Evolutionary conservation across 2,888 invertebrate species (phyloP).

Genomic region (Bembecia ichneumoniformis): DNA sequence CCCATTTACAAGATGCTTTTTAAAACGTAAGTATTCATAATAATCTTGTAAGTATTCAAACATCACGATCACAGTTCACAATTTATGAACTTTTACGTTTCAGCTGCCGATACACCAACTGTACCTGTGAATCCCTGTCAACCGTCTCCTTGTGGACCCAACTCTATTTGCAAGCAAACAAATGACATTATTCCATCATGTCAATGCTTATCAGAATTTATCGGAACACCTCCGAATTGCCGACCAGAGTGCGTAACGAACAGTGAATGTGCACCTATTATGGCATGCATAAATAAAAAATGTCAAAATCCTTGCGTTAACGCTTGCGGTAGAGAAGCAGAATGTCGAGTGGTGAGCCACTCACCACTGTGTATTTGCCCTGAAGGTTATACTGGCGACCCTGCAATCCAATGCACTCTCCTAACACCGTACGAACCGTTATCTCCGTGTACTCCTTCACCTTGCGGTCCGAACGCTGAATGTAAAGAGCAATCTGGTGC

Average conservation of each 20-base stretch:
- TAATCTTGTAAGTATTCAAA: neutral
- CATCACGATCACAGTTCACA: neutral
- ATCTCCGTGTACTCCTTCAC: slow-evolving; percentile 74
- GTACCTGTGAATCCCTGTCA: slow-evolving; percentile 74
- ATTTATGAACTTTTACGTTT: slow-evolving; percentile 13
- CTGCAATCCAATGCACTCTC: slow-evolving; percentile 75
- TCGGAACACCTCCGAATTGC: slow-evolving; percentile 80
- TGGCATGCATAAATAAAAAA: slow-evolving; percentile 82
- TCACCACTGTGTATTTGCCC: slow-evolving; percentile 80
- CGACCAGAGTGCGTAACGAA: slow-evolving; percentile 82
- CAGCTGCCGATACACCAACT: slow-evolving; percentile 38
- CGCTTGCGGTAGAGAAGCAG: slow-evolving; percentile 81
- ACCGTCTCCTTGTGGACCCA: slow-evolving; percentile 84
- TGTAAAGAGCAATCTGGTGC: slow-evolving; percentile 73
- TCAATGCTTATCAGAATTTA: slow-evolving; percentile 77
- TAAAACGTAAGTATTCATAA: slow-evolving; percentile 50
- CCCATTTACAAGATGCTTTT: slow-evolving; percentile 75
- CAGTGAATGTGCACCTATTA: slow-evolving; percentile 77
- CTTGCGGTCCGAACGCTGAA: slow-evolving; percentile 76
- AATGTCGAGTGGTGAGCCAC: slow-evolving; percentile 83
- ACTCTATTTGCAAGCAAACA: slow-evolving; percentile 74
- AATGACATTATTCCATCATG: slow-evolving; percentile 76
- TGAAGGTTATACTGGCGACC: slow-evolving; percentile 80
- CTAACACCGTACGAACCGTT: slow-evolving; percentile 32
- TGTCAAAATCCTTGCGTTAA: slow-evolving; percentile 83